Evolutionary conservation across 2,888 invertebrate genomes (phyloP), one percentile per base, ranked within the genome.

Genomic region (Colletes collaris): DNA sequence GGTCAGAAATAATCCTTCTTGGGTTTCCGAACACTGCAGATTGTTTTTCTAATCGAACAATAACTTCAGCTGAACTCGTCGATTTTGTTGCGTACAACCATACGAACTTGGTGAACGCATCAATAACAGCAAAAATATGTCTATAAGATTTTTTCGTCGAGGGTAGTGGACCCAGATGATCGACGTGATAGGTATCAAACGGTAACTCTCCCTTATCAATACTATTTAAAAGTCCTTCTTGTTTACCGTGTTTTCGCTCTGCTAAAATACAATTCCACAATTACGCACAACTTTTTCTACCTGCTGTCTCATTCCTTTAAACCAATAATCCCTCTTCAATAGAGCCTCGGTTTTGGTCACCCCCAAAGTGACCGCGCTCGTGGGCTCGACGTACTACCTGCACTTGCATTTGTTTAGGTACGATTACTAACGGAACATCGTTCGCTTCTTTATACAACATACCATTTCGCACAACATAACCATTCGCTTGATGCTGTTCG

Each of bases 11-110:
- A 19, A 46, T 60, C 3, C 60, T 16, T 0, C 13, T 16, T 0
- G 60, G 60, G 19, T 60, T 60, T 5, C 60, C 19, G 46, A 62
- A 62, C 7, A 27, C 6, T 19, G 19, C 19, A 4, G 13, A n/a
- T 11, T 62, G 62, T 13, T 62, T 46, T 10, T 19, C 19, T 13
- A 62, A 49, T 11, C 46, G 46, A 3, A 6, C 13, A 27, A 62
- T 13, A 13, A 62, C 49, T 7, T 64, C 56, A 4, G 16, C 44
- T 3, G 66, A 19, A 19, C 13, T 55, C 3, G 66, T 44, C 4
- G 66, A 13, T 16, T 55, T 66, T 2, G 66, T 56, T 11, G 66
- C 27, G 11, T 66, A 66, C 2, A 66, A 19, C 66, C 66, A 66
- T 3, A 68, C 50, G 40, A 68, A 68, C 10, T 66, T 66, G 2